A percentile compares a stretch with the other conserved stretches of the same genome.
These are phyloP conservation scores for Sisor rabdophorus DNA, from an alignment of 2,113 vertebrate species.

Conservation along the genomic window DNA sequence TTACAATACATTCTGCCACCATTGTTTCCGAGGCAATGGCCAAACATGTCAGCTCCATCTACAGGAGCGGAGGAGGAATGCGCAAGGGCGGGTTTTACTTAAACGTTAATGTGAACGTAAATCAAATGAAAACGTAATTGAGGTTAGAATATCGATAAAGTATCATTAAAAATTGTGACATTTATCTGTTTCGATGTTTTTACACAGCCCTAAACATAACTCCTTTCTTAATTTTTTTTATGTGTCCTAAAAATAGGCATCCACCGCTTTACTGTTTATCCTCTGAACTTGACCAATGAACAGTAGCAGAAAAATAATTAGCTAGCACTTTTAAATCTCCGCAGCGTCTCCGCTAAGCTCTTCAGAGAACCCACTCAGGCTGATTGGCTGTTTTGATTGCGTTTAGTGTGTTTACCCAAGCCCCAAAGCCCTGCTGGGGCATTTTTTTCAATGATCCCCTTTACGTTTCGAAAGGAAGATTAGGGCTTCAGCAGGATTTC, in stretches of 20 bases:
- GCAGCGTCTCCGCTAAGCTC: conserved; percentile 26
- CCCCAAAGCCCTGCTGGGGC: conserved; percentile 18
- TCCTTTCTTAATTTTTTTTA: too few relatives aligned
- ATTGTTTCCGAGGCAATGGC: too few relatives aligned
- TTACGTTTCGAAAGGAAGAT: conserved; percentile 18
- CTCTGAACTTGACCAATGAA: not conserved
- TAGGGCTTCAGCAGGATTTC: conserved; percentile 27
- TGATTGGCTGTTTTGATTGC: conserved; percentile 27
- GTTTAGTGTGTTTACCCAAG: not conserved
- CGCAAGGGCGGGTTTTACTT: too few relatives aligned
- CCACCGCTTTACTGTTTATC: not conserved
- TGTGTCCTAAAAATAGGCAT: not conserved
- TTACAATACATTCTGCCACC: too few relatives aligned
- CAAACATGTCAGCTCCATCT: too few relatives aligned
- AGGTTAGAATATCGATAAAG: too few relatives aligned
- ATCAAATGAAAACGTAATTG: too few relatives aligned
- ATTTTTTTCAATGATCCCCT: conserved; percentile 15
- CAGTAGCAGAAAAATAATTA: not conserved
- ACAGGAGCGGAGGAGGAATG: too few relatives aligned
- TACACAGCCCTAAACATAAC: too few relatives aligned
- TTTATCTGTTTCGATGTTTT: too few relatives aligned
- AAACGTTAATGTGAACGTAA: too few relatives aligned
- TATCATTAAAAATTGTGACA: too few relatives aligned
- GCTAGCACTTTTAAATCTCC: not conserved
- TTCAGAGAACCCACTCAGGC: conserved; percentile 42